Conservation (phyloP, 2,797 vertebrate genomes). For the Anguilla anguilla region DNA sequence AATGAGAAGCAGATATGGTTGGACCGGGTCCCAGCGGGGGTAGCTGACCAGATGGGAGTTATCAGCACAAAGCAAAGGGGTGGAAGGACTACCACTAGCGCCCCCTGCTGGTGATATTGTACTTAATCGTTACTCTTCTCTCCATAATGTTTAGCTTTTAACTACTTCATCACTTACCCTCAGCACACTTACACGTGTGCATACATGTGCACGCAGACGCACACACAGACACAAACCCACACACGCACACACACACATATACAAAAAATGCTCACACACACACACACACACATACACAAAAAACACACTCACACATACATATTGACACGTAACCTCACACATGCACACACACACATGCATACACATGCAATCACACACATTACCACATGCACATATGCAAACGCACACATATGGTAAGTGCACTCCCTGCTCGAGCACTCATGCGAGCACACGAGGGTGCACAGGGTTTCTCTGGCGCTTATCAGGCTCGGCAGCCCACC, state of each 20-base stretch:
- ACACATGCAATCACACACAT: not conserved
- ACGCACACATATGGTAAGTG: not conserved
- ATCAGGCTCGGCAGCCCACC: slow-evolving; percentile 84
- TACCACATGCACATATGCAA: not conserved
- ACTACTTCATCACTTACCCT: not conserved
- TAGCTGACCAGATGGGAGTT: slow-evolving; percentile 34
- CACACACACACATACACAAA: slow-evolving; percentile 20
- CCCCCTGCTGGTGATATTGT: not conserved
- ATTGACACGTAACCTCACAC: slow-evolving; percentile 9
- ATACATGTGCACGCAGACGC: not conserved
- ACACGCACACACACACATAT: not conserved
- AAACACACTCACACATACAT: slow-evolving; percentile 29
- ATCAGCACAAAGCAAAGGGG: slow-evolving; percentile 35
- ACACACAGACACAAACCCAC: not conserved
- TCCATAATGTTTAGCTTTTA: not conserved
- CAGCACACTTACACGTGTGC: not conserved
- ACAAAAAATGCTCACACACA: not conserved
- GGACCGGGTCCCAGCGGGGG: not conserved
- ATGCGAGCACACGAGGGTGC: not conserved
- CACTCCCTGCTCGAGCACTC: not conserved
- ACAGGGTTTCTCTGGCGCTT: slow-evolving; percentile 57
- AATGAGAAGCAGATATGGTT: slow-evolving; percentile 65
- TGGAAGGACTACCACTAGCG: slow-evolving; percentile 22
- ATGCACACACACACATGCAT: not conserved
- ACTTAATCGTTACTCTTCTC: not conserved